phyloP scores from a whole-genome alignment of 2,888 invertebrate genomes.

The Cephus sareptanus region DNA sequence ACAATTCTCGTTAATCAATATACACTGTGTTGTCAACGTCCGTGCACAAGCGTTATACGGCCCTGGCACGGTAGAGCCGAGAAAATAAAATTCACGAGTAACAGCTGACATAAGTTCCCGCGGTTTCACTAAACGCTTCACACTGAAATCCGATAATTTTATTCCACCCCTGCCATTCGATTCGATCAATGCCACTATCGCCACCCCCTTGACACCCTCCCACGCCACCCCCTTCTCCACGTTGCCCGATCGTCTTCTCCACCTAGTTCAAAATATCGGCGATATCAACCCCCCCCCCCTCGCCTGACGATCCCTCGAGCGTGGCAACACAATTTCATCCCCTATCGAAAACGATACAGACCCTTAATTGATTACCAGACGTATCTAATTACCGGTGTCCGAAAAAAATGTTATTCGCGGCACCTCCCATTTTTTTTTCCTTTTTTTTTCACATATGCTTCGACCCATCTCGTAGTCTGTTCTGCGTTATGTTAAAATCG shows the following conservation, averaged over 20 bases:
- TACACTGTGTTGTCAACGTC: background rate
- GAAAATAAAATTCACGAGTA: background rate
- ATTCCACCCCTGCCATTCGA: constrained; percentile 17
- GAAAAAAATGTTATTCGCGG: background rate
- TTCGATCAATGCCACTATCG: constrained; percentile 12
- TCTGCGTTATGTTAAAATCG: background rate
- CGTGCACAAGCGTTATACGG: background rate
- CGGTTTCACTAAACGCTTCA: constrained; percentile 11
- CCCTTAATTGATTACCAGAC: background rate
- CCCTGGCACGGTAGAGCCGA: background rate
- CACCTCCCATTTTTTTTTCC: background rate
- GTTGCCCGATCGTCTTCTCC: background rate
- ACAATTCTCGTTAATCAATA: background rate
- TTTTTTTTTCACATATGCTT: background rate
- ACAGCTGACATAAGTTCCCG: constrained; percentile 10
- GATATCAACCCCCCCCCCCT: background rate
- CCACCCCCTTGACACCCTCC: background rate
- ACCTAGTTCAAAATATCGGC: background rate
- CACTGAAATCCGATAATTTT: constrained; percentile 21
- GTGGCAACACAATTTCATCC: background rate
- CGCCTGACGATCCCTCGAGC: background rate
- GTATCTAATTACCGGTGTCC: background rate
- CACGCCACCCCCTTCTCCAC: background rate
- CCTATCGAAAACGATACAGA: background rate
- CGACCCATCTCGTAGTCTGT: background rate